A percentile compares a stretch with the other conserved stretches of the same genome.
Evolutionary conservation across 2,797 vertebrate species (phyloP).

Genomic region (Pelodytes ibericus): DNA sequence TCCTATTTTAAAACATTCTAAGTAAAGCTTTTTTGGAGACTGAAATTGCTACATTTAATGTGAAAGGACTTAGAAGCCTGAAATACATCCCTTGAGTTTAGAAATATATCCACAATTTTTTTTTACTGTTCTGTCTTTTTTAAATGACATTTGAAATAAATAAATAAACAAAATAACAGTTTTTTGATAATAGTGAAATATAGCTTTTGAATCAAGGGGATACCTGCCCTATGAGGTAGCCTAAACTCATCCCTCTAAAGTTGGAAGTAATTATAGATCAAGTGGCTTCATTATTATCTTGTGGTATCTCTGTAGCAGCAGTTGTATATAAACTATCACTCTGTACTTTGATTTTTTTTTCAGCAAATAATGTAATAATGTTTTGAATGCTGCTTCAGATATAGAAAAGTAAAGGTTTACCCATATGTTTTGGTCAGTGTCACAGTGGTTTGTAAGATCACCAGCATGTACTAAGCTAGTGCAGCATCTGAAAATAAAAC

Average conservation of each 20-base stretch:
- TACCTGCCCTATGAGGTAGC: neutral
- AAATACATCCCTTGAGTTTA: too few relatives aligned
- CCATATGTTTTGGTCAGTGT: too few relatives aligned
- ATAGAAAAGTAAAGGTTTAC: neutral
- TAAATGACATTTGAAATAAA: too few relatives aligned
- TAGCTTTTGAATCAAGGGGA: neutral
- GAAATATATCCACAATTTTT: too few relatives aligned
- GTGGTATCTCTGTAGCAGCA: constrained; percentile 4
- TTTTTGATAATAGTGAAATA: neutral
- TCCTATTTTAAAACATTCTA: too few relatives aligned
- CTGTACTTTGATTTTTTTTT: constrained; percentile 29
- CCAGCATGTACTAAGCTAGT: too few relatives aligned
- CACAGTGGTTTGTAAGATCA: too few relatives aligned
- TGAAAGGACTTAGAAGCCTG: too few relatives aligned
- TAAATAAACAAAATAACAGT: neutral
- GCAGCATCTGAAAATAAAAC: too few relatives aligned
- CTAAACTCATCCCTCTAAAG: neutral
- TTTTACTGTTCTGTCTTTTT: too few relatives aligned
- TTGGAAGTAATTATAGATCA: neutral
- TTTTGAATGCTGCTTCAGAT: constrained; percentile 30
- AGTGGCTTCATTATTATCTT: constrained; percentile 21
- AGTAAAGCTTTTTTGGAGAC: too few relatives aligned
- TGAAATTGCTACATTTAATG: too few relatives aligned
- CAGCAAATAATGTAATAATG: constrained; percentile 31
- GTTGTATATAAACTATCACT: constrained; percentile 17